These are phyloP conservation scores for Carassius gibelio DNA, from an alignment of 2,113 vertebrate genomes.

Conservation along the genomic window DNA sequence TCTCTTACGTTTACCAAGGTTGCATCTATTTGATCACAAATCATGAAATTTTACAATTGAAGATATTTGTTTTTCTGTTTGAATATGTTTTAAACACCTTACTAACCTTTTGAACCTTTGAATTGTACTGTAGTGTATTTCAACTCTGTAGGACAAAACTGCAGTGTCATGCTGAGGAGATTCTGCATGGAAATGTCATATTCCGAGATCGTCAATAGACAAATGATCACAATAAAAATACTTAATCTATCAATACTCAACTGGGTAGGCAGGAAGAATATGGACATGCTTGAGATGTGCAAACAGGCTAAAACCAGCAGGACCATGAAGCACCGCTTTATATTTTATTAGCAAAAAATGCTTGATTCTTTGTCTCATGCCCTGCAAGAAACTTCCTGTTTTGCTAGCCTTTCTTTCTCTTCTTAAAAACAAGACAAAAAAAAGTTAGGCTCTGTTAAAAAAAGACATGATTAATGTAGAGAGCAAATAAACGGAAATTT, in stretches of 20 bases:
- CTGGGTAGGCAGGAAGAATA: conserved; percentile 39
- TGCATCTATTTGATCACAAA: background rate
- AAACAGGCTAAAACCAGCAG: conserved; percentile 35
- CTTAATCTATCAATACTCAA: conserved; percentile 43
- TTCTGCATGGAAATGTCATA: background rate
- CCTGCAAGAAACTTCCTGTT: conserved; percentile 72
- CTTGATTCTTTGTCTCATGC: conserved; percentile 47
- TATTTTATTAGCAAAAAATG: conserved; percentile 40
- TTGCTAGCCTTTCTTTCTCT: conserved; percentile 56
- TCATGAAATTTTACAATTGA: background rate
- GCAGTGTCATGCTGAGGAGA: background rate
- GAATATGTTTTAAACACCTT: background rate
- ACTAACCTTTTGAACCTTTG: background rate
- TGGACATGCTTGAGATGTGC: conserved; percentile 33
- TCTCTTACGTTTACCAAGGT: background rate
- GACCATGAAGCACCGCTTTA: background rate
- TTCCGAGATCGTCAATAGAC: background rate
- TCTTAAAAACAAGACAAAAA: conserved; percentile 52
- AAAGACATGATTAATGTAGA: conserved; percentile 60
- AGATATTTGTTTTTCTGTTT: background rate
- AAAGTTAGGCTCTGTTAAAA: conserved; percentile 48
- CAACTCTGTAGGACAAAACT: background rate
- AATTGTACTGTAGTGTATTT: background rate
- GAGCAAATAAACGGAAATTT: conserved; percentile 63
- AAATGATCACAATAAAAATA: conserved; percentile 32